phyloP scores from a whole-genome alignment of 2,888 invertebrate species.

The Callyntrura guangdongensis region DNA sequence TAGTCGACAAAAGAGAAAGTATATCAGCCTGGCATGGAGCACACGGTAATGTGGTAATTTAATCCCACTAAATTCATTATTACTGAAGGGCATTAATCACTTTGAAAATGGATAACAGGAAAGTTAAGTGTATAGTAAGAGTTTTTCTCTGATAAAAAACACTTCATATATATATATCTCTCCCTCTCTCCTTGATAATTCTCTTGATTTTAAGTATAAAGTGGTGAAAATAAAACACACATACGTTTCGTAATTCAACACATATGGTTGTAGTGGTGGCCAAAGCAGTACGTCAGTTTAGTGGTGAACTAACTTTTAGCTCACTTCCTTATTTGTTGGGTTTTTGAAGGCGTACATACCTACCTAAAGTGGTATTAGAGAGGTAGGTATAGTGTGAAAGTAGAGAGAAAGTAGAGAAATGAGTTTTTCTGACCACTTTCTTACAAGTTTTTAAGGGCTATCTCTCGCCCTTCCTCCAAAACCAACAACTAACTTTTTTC shows the following conservation, averaged over 20 bases:
- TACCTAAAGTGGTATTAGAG: background rate
- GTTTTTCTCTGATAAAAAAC: background rate
- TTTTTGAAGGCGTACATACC: background rate
- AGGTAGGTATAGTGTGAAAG: background rate
- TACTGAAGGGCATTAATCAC: background rate
- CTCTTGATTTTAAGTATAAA: too few relatives aligned
- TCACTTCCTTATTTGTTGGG: conserved; percentile 47
- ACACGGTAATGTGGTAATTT: conserved; percentile 41
- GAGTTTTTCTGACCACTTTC: background rate
- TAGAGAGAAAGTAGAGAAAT: background rate
- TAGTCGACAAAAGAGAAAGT: background rate
- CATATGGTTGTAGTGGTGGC: background rate
- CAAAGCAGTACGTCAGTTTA: conserved; percentile 4
- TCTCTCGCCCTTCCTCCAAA: background rate
- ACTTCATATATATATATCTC: background rate
- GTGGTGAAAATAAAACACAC: too few relatives aligned
- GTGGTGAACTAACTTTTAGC: conserved; percentile 49
- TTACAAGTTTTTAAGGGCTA: background rate
- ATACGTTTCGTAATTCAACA: too few relatives aligned
- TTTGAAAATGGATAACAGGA: background rate
- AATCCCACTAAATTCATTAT: conserved; percentile 32
- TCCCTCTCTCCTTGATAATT: too few relatives aligned
- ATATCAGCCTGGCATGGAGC: background rate
- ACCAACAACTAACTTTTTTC: conserved; percentile 71
- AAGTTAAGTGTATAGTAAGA: background rate